Conservation (phyloP, 2,113 vertebrate genomes). For the Microcebus lehilahytsara region DNA sequence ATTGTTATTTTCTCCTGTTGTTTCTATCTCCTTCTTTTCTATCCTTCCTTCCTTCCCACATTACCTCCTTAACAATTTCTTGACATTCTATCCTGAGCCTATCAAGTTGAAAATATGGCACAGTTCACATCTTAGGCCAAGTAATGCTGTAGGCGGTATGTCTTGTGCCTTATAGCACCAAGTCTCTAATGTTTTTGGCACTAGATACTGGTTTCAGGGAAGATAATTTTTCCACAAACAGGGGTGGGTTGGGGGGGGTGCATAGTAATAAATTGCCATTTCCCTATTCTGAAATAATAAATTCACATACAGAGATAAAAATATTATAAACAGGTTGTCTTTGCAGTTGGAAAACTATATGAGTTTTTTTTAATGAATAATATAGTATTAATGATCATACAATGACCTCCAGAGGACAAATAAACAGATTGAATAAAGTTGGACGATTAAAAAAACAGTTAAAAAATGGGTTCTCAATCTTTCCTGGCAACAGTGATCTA, state of each 20-base stretch:
- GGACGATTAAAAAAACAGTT: background rate
- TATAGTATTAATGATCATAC: background rate
- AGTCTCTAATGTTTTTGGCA: no score
- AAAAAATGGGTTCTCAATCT: background rate
- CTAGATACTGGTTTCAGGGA: no score
- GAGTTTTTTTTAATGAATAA: background rate
- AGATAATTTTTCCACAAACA: no score
- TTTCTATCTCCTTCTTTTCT: background rate
- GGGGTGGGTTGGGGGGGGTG: no score
- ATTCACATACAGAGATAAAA: background rate
- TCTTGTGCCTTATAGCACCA: background rate
- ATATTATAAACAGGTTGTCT: background rate
- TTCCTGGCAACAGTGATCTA: constrained; percentile 35
- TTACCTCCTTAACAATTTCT: background rate
- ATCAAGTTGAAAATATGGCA: background rate
- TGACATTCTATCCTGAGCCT: background rate
- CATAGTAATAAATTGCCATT: no score
- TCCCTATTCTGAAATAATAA: no score
- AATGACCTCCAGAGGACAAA: background rate
- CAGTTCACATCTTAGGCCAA: background rate
- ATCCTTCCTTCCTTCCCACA: background rate
- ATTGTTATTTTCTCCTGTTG: background rate
- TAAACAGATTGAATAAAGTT: background rate
- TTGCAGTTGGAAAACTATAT: background rate
- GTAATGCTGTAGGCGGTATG: no score